Percentiles rank a stretch among this genome's conserved stretches.
Evolutionary conservation across 2,888 invertebrate species (phyloP).

Genomic region (Eremobia ochroleuca): DNA sequence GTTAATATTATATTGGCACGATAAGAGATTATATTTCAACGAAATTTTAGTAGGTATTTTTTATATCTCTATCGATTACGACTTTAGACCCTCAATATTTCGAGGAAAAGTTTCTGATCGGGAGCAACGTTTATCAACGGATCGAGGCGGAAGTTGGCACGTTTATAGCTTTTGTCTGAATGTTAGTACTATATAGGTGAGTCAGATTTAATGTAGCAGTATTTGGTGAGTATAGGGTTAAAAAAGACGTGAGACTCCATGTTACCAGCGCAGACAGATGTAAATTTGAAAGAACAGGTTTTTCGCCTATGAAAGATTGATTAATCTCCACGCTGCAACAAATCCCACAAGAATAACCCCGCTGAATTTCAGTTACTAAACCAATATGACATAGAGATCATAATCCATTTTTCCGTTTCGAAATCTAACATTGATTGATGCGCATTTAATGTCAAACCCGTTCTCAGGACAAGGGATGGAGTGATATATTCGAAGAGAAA

Average conservation of each 20-base stretch:
- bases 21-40: conserved; percentile 29
- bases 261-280: neutral
- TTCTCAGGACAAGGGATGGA: conserved; percentile 24
- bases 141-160: conserved; percentile 48
- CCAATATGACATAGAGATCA: neutral
- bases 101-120: conserved; percentile 47
- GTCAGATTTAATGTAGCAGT: conserved; percentile 37
- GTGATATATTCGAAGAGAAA: conserved; percentile 56
- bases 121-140: conserved; percentile 57
- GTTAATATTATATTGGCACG: conserved; percentile 18
- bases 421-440: conserved; percentile 60
- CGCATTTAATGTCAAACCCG: conserved; percentile 51
- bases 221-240: neutral
- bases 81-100: conserved; percentile 50
- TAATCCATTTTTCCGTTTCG: conserved; percentile 17
- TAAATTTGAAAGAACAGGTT: neutral
- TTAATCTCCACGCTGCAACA: neutral
- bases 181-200: conserved; percentile 41
- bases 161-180: conserved; percentile 63
- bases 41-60: conserved; percentile 42
- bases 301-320: neutral
- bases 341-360: neutral
- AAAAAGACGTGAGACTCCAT: neutral
- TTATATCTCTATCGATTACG: conserved; percentile 48
- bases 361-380: conserved; percentile 10